phyloP scores from a whole-genome alignment of 2,797 vertebrate genomes.

The Apogon hyalosoma region DNA sequence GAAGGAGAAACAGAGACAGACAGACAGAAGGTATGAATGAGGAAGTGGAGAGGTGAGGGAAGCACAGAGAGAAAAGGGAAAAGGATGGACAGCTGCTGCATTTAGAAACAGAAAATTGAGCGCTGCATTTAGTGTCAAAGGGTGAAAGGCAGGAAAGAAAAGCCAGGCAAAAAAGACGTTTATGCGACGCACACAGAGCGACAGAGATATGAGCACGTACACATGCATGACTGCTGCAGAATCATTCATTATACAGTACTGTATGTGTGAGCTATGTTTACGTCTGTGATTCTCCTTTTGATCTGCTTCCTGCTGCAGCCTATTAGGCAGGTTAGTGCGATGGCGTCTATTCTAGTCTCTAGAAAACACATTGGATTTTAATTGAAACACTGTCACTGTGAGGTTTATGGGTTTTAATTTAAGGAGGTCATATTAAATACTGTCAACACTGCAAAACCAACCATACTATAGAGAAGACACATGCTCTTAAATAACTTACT shows the following conservation, averaged over 20 bases:
- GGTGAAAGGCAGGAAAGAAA: slow-evolving; percentile 9
- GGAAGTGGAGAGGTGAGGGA: slow-evolving; percentile 36
- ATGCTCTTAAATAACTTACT: too few species aligned
- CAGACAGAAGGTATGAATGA: slow-evolving; percentile 25
- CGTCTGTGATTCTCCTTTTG: slow-evolving; percentile 22
- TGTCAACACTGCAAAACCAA: too few species aligned
- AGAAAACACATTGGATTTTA: slow-evolving; percentile 7
- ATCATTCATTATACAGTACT: slow-evolving; percentile 24
- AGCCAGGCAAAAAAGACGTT: background rate
- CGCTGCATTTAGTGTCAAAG: slow-evolving; percentile 12
- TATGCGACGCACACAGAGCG: slow-evolving; percentile 3
- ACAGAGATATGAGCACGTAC: slow-evolving; percentile 14
- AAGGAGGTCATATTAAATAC: slow-evolving; percentile 18
- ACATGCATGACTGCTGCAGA: slow-evolving; percentile 15
- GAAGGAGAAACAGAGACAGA: slow-evolving; percentile 3
- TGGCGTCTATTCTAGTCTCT: background rate
- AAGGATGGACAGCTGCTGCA: slow-evolving; percentile 43
- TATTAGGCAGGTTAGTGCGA: slow-evolving; percentile 6
- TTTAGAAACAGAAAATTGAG: slow-evolving; percentile 49
- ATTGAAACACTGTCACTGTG: slow-evolving; percentile 12
- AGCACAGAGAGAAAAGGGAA: slow-evolving; percentile 37
- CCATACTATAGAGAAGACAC: too few species aligned
- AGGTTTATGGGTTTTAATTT: slow-evolving; percentile 33
- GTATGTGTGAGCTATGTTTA: background rate
- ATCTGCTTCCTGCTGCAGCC: slow-evolving; percentile 29